phyloP scores from a whole-genome alignment of 2,797 vertebrate genomes.

The Typhlichthys eigenmanni region DNA sequence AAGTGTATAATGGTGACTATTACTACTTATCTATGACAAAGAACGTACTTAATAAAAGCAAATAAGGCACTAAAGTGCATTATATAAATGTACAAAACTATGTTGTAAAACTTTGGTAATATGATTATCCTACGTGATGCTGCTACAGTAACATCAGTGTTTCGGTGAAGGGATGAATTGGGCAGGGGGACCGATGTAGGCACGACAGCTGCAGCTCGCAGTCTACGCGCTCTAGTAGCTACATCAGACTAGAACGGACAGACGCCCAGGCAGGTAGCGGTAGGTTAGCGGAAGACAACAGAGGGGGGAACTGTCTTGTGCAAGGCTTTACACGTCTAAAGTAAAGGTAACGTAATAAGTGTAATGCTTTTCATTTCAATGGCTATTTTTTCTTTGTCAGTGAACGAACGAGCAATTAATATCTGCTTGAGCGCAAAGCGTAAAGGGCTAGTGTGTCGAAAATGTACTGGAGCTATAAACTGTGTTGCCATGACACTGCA shows the following conservation, averaged over 20 bases:
- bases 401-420: neutral
- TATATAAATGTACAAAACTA: no score
- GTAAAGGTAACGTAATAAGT: conserved; percentile 37
- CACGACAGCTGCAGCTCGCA: neutral
- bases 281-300: conserved; percentile 38
- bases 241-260: conserved; percentile 36
- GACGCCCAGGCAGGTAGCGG: conserved; percentile 34
- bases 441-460: neutral
- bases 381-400: neutral
- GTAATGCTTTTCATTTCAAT: neutral
- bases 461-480: conserved; percentile 50
- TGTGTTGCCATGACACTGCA: conserved; percentile 70
- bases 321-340: conserved; percentile 8
- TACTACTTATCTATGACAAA: no score
- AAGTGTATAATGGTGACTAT: no score
- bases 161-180: neutral
- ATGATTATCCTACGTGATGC: no score
- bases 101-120: no score
- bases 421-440: conserved; percentile 30
- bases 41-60: no score
- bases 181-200: neutral
- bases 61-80: no score
- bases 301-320: no score
- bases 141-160: no score
- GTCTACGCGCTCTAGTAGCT: neutral